A percentile compares a stretch with the other conserved stretches of the same genome.
Conservation (phyloP, 2,888 invertebrate species). For the Scaeva pyrastri region DNA sequence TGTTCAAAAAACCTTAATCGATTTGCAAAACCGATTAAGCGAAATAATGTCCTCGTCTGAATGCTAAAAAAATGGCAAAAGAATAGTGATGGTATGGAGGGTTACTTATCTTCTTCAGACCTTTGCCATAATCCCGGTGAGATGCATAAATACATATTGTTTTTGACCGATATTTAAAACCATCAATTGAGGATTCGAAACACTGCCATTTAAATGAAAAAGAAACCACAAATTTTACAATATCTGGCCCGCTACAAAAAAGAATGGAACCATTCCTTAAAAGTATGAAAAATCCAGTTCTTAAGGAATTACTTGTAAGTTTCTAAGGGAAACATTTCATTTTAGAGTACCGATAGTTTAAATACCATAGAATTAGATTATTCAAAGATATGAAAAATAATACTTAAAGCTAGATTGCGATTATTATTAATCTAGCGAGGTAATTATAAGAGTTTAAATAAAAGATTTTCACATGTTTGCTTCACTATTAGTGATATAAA, state of each 20-base stretch:
- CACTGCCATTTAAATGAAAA: not conserved
- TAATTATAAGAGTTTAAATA: no score
- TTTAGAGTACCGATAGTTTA: no score
- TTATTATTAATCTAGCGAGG: no score
- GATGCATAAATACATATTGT: constrained; percentile 2
- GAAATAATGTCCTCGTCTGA: not conserved
- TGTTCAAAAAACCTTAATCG: not conserved
- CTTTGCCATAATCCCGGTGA: not conserved
- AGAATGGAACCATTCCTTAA: not conserved
- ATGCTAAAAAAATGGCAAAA: constrained; percentile 13
- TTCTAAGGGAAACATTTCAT: not conserved
- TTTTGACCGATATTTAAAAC: constrained; percentile 23
- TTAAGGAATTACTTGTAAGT: constrained; percentile 5
- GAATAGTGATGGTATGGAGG: not conserved
- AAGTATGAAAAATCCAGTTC: not conserved
- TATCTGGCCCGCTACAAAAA: not conserved
- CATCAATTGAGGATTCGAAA: constrained; percentile 22
- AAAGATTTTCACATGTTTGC: no score
- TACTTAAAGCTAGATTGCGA: no score
- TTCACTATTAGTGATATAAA: no score
- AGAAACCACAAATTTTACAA: not conserved
- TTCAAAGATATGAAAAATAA: no score
- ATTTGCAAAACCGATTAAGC: not conserved
- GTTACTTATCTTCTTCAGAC: not conserved
- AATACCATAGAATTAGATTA: no score